phyloP scores from a whole-genome alignment of 2,113 vertebrate genomes.

The Oxyura jamaicensis region DNA sequence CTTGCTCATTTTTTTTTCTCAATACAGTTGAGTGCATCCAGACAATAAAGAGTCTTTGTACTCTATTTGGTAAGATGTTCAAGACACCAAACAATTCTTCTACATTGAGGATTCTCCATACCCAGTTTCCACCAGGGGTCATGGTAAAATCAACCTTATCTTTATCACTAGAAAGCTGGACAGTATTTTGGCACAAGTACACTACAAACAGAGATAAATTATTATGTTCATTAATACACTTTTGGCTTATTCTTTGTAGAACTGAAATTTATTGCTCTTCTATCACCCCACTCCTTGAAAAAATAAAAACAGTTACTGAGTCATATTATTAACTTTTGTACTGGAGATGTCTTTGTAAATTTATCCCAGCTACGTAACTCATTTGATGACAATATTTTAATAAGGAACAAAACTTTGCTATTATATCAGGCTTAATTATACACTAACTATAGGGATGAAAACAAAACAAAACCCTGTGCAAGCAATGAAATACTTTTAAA shows the following conservation, averaged over 20 bases:
- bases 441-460: neutral
- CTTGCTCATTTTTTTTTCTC: neutral
- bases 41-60: neutral
- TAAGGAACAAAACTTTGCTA: neutral
- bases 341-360: neutral
- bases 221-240: neutral
- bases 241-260: neutral
- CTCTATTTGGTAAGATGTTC: neutral
- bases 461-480: neutral
- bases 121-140: neutral
- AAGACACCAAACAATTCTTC: neutral
- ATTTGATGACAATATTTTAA: neutral
- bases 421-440: conserved; percentile 21
- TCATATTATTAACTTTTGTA: neutral
- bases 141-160: neutral
- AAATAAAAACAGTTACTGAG: neutral
- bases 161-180: neutral
- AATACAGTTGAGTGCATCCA: neutral
- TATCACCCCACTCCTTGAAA: neutral
- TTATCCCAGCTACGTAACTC: neutral
- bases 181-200: neutral
- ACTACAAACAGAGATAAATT: neutral
- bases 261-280: neutral
- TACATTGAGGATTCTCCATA: neutral
- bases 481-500: conserved; percentile 6